These are phyloP conservation scores for Eilema caniola DNA, from an alignment of 2,888 invertebrate species.

Conservation along the genomic window DNA sequence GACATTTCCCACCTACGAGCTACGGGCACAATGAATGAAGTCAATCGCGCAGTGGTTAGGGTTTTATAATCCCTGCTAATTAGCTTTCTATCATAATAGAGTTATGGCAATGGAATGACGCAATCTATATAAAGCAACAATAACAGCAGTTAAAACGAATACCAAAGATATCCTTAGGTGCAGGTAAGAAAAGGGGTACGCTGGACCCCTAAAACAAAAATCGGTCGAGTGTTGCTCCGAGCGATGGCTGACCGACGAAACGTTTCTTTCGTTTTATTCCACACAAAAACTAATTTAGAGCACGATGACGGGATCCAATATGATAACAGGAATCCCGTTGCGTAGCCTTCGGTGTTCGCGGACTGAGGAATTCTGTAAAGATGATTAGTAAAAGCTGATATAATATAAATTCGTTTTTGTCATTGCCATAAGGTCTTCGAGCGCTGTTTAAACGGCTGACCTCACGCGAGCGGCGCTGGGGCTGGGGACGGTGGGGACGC, in stretches of 20 bases:
- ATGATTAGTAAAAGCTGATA: slow-evolving; percentile 53
- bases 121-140: slow-evolving; percentile 53
- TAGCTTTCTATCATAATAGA: slow-evolving; percentile 35
- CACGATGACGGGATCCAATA: slow-evolving; percentile 77
- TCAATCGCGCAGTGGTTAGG: slow-evolving; percentile 19
- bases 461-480: slow-evolving; percentile 62
- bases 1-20: slow-evolving; percentile 11
- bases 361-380: slow-evolving; percentile 54
- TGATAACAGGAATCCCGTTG: slow-evolving; percentile 86
- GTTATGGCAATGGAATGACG: slow-evolving; percentile 48
- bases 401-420: slow-evolving; percentile 60
- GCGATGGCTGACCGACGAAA: slow-evolving; percentile 69
- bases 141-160: slow-evolving; percentile 56
- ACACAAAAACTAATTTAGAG: slow-evolving; percentile 83
- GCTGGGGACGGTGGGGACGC: slow-evolving; percentile 52
- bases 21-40: slow-evolving; percentile 24
- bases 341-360: slow-evolving; percentile 74
- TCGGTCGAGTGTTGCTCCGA: slow-evolving; percentile 76
- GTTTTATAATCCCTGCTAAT: slow-evolving; percentile 31
- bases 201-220: slow-evolving; percentile 67
- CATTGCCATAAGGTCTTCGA: slow-evolving; percentile 51
- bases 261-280: slow-evolving; percentile 72
- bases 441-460: slow-evolving; percentile 54
- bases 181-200: slow-evolving; percentile 81
- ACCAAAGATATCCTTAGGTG: slow-evolving; percentile 59